Evolutionary conservation across 2,888 invertebrate species (phyloP), one percentile per base, ranked within the genome.

Genomic region (Leptarthrus brevirostris): DNA sequence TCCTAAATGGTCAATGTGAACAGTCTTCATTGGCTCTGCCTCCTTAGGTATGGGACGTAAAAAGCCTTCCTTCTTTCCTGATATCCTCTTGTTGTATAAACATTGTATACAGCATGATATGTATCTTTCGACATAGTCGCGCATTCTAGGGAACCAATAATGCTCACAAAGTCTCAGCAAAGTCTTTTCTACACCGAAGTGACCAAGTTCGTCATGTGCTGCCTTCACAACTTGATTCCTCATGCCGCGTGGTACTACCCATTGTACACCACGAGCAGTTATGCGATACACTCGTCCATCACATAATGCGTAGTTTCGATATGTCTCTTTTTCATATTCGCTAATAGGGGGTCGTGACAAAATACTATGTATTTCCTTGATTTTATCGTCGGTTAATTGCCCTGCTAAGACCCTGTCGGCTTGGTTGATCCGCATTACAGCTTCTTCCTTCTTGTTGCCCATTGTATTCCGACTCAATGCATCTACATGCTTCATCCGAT

Each of bases 201-300:
- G 72, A 2, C 72, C 72, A 2, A 72, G 2, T 44, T 44, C 72
- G 44, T 58, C 56, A 24, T 56, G 44, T 12, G 40, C 72, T 3
- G 56, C 73, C 56, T 56, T 70, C 20, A 77, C 66, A 20, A 78
- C 74, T 18, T 76, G 76, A 16, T 74, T 47, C 44, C 74, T 16
- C 22, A 69, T 40, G 20, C 74, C 74, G 58, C n/a, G n/a, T n/a
- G n/a, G n/a, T n/a, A 78, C 74, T 3, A 77, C 73, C 74, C 76
- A 75, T 10, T 76, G 73, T 34, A 75, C 12, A 3, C 40, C 2
- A 12, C 12, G 3, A 12, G 12, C 12, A 3, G n/a, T 40, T 12
- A 40, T 40, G 6, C 1, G 6, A 40, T 12, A 40, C 49, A 3
- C 18, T 16, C 20, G n/a, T n/a, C n/a, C n/a, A n/a, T n/a, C n/a